Evolutionary conservation across 2,888 invertebrate species (phyloP).

Genomic region (Aquatica leii): DNA sequence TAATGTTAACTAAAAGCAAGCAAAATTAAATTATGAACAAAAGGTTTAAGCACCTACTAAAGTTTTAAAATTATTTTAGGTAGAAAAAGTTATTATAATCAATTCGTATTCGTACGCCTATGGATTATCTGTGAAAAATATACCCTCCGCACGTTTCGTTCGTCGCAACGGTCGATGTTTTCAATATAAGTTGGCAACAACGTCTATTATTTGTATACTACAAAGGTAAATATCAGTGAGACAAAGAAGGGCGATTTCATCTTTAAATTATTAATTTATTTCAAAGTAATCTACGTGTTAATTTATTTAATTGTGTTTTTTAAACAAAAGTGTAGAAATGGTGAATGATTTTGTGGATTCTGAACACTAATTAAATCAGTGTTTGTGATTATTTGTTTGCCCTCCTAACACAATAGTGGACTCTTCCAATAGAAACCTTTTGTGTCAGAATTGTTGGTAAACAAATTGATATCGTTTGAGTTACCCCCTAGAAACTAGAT

Average conservation of each 20-base stretch:
- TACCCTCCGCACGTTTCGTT: too few relatives aligned
- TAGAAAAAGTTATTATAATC: too few relatives aligned
- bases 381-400: slow-evolving; percentile 35
- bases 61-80: too few relatives aligned
- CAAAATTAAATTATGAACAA: too few relatives aligned
- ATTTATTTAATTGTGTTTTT: slow-evolving; percentile 6
- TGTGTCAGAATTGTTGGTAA: slow-evolving; percentile 44
- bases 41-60: too few relatives aligned
- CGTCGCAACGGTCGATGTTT: neutral
- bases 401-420: slow-evolving; percentile 52
- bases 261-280: neutral
- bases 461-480: slow-evolving; percentile 31
- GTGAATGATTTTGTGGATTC: slow-evolving; percentile 50
- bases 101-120: too few relatives aligned
- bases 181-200: slow-evolving; percentile 20
- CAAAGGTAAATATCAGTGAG: slow-evolving; percentile 4
- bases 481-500: slow-evolving; percentile 37
- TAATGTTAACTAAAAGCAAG: too few relatives aligned
- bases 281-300: slow-evolving; percentile 4
- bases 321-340: slow-evolving; percentile 44
- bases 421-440: slow-evolving; percentile 52
- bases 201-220: slow-evolving; percentile 16
- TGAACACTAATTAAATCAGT: slow-evolving; percentile 52
- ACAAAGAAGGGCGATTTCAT: neutral
- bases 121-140: too few relatives aligned